These are phyloP conservation scores for Sericinus montela DNA, from an alignment of 2,888 invertebrate species.

Conservation along the genomic window DNA sequence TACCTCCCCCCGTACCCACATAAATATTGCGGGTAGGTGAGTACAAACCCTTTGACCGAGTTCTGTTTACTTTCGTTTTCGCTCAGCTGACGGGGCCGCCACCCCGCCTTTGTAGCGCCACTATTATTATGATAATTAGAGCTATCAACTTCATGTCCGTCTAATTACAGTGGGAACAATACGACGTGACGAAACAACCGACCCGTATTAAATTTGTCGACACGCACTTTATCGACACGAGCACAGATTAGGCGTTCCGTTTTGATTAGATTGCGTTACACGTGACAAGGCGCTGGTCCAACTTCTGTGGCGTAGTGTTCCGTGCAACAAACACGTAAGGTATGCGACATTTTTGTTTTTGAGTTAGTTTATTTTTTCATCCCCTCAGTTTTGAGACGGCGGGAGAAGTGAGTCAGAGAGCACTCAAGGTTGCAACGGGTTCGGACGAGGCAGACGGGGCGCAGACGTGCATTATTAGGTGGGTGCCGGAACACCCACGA, in stretches of 20 bases:
- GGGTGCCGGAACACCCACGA: constrained; percentile 75
- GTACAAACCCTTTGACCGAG: constrained; percentile 80
- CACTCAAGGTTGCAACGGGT: constrained; percentile 74
- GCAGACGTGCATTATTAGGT: constrained; percentile 80
- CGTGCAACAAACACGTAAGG: background rate
- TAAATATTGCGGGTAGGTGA: constrained; percentile 80
- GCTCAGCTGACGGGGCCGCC: constrained; percentile 77
- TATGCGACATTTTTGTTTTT: background rate
- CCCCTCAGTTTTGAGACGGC: constrained; percentile 16
- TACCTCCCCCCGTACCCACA: constrained; percentile 69
- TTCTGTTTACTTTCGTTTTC: constrained; percentile 81
- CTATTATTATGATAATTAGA: constrained; percentile 78
- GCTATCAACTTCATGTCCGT: constrained; percentile 50
- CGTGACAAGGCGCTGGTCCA: background rate
- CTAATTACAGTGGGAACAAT: constrained; percentile 24
- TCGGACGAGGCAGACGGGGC: constrained; percentile 75
- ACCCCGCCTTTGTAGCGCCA: constrained; percentile 59
- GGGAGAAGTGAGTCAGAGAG: constrained; percentile 46
- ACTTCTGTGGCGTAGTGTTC: background rate
- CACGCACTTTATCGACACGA: constrained; percentile 2
- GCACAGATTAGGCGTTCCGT: background rate
- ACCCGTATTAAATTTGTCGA: background rate
- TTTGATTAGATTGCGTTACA: constrained; percentile 3
- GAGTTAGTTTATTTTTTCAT: constrained; percentile 1
- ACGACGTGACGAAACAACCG: constrained; percentile 4